These are phyloP conservation scores for Colletes gigas DNA, from an alignment of 1,140 invertebrate species.

Conservation along the genomic window DNA sequence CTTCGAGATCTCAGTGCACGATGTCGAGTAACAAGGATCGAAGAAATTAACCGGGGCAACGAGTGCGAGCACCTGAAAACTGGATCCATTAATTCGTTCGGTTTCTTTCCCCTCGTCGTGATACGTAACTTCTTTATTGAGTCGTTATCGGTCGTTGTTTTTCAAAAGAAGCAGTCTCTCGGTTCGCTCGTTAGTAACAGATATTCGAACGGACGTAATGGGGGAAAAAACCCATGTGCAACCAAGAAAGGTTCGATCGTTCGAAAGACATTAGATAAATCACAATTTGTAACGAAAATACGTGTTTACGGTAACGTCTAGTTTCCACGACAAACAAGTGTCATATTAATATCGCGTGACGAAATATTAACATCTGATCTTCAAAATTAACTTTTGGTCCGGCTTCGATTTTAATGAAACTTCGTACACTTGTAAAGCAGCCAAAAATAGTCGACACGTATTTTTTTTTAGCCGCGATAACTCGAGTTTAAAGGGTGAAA, in stretches of 20 bases:
- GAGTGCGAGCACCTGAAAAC: background rate
- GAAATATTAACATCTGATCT: no score
- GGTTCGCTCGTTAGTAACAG: slow-evolving; percentile 56
- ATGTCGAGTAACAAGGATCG: background rate
- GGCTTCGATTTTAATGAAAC: no score
- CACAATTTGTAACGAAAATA: no score
- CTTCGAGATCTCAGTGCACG: background rate
- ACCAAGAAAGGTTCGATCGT: background rate
- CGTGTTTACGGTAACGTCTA: no score
- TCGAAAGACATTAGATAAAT: background rate
- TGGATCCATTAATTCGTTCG: slow-evolving; percentile 36
- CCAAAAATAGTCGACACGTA: no score
- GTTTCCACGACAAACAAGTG: no score
- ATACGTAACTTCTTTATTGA: background rate
- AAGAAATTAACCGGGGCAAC: slow-evolving; percentile 18
- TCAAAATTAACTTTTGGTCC: no score
- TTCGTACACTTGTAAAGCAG: no score
- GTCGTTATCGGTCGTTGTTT: slow-evolving; percentile 40
- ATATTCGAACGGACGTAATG: slow-evolving; percentile 19
- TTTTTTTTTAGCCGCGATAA: no score
- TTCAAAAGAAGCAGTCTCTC: slow-evolving; percentile 18
- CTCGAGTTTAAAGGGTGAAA: no score
- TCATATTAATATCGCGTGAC: no score
- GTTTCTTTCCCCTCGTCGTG: slow-evolving; percentile 9
- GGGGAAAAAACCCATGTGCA: slow-evolving; percentile 25